A percentile compares a stretch with the other conserved stretches of the same genome.
phyloP scores from a whole-genome alignment of 2,797 vertebrate genomes.

The Gymnoscopelus microlampas region DNA sequence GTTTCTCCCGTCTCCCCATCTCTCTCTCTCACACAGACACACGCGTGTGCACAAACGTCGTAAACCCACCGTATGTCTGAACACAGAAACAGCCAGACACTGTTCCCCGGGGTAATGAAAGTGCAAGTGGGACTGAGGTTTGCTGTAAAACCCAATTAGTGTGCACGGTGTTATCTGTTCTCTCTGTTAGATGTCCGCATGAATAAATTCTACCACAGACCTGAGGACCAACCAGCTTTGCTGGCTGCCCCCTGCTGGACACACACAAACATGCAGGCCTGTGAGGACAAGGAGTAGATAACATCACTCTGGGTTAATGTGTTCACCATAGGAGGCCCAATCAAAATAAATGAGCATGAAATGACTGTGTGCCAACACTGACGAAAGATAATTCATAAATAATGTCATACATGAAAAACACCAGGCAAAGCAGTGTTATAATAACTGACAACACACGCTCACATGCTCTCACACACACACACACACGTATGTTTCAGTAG shows the following conservation, averaged over 20 bases:
- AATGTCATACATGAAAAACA: constrained; percentile 31
- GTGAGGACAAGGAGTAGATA: constrained; percentile 22
- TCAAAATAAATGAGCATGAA: constrained; percentile 41
- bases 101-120: constrained; percentile 78
- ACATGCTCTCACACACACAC: too few species aligned
- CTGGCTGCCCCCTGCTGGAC: constrained; percentile 75
- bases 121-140: constrained; percentile 66
- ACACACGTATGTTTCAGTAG: constrained; percentile 3
- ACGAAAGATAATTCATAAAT: constrained; percentile 25
- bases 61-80: constrained; percentile 51
- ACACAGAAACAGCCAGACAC: constrained; percentile 62
- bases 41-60: neutral
- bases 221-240: constrained; percentile 28
- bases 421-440: neutral
- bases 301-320: constrained; percentile 37
- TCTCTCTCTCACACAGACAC: constrained; percentile 16
- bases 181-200: constrained; percentile 58
- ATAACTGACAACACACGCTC: neutral
- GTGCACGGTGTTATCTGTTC: constrained; percentile 68
- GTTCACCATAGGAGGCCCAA: constrained; percentile 38
- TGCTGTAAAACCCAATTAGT: constrained; percentile 82
- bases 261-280: constrained; percentile 29
- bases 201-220: constrained; percentile 63
- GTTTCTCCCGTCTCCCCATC: too few species aligned
- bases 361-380: constrained; percentile 25